Evolutionary conservation across 2,888 invertebrate genomes (phyloP), one percentile per base, ranked within the genome.

Genomic region (Pseudococcus viburni): DNA sequence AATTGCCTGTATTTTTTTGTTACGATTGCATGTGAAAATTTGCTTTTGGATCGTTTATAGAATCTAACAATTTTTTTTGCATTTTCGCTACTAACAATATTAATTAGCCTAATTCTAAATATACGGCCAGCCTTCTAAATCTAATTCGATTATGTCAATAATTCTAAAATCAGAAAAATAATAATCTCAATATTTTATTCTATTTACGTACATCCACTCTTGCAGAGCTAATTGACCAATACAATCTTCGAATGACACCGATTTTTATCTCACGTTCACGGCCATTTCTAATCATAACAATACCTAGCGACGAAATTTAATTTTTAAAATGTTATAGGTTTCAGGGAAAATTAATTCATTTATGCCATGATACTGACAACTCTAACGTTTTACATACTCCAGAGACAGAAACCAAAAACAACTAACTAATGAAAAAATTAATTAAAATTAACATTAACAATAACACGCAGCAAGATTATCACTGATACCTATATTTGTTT

Each of bases 401-500:
- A 46, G 46, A 83, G n/a, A 83, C 4, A 83, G 19, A 46, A 83
- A 46, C 19, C 19, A 55, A 84, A 84, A 84, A 83, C 80, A 84
- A 83, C 80, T 83, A 83, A 83, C 80, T 19, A 84, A 8, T 33
- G 42, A 55, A 84, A 84, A 42, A 42, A 42, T 42, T 42, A 42
- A 42, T 9, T 5, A 33, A 33, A 84, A 84, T 48, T 46, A 84
- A 84, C 55, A 6, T 8, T 84, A 33, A 51, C 39, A n/a, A 5
- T 46, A 46, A 83, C 39, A 83, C 39, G 9, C 42, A 17, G n/a
- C 11, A 48, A 46, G 19, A 12, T 15, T 51, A n/a, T 55, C 51
- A 84, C 84, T 84, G 55, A 84, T 84, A n/a, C n/a, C n/a, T n/a
- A 17, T 64, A n/a, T 84, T 51, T 86, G 86, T 77, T 87, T 59